Conservation (phyloP, 1,140 invertebrate species). For the Bradysia coprophila region DNA sequence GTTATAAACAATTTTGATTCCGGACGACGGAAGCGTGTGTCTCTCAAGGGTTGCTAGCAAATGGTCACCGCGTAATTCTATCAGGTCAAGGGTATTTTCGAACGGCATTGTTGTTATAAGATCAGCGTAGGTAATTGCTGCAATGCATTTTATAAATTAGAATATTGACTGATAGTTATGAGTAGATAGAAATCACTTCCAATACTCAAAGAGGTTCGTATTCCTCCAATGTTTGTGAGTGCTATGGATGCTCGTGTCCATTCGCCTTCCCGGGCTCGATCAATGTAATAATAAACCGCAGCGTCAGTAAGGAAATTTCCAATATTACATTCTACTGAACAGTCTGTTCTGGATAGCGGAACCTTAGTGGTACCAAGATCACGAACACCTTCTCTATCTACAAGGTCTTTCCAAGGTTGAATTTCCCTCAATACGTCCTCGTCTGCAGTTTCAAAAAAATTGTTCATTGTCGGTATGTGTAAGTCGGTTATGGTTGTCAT, state of each 20-base stretch:
- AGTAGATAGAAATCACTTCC: too few species aligned
- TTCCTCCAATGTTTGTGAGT: conserved; percentile 47
- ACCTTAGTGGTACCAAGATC: conserved; percentile 36
- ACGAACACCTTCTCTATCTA: conserved; percentile 34
- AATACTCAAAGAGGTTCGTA: conserved; percentile 35
- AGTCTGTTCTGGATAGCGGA: conserved; percentile 31
- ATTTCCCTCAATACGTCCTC: conserved; percentile 24
- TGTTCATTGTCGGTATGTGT: background rate
- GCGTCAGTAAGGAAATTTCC: conserved; percentile 58
- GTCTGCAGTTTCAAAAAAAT: conserved; percentile 14
- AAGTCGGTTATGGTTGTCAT: conserved; percentile 5
- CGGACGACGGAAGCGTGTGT: conserved; percentile 21
- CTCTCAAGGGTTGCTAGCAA: conserved; percentile 40
- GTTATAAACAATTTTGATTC: conserved; percentile 30
- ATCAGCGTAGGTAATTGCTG: conserved; percentile 43
- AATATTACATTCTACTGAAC: conserved; percentile 51
- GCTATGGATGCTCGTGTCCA: conserved; percentile 53
- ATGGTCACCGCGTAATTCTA: conserved; percentile 39
- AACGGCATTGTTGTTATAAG: conserved; percentile 47
- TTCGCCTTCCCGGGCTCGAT: conserved; percentile 14
- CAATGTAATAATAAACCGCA: conserved; percentile 31
- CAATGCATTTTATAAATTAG: too few species aligned
- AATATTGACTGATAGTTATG: too few species aligned
- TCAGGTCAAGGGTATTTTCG: conserved; percentile 43
- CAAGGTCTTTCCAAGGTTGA: conserved; percentile 33